A percentile compares a stretch with the other conserved stretches of the same genome.
Conservation (phyloP, 1,140 invertebrate genomes). For the Protaetia brevitarsis region DNA sequence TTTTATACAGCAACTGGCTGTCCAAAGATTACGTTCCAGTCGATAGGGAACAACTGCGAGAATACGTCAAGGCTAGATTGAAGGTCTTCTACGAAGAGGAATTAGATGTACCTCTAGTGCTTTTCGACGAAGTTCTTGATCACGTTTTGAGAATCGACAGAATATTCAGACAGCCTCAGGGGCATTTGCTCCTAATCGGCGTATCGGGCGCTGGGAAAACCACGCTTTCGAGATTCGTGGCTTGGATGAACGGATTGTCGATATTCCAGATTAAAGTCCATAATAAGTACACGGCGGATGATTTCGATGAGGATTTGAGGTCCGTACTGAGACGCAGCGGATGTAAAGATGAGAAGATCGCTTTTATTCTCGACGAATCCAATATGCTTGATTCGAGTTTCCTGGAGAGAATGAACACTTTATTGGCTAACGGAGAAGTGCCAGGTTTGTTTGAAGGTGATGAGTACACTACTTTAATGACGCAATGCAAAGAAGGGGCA, state of each 20-base stretch:
- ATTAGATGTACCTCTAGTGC: constrained; percentile 93
- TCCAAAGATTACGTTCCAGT: constrained; percentile 98
- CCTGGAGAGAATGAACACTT: constrained; percentile 98
- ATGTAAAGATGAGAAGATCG: constrained; percentile 98
- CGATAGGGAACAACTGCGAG: constrained; percentile 88
- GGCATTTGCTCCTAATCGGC: constrained; percentile 94
- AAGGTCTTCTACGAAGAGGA: constrained; percentile 99
- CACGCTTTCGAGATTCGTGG: constrained; percentile 96
- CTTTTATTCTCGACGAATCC: constrained; percentile 98
- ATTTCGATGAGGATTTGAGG: constrained; percentile 98
- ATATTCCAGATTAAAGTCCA: constrained; percentile 99
- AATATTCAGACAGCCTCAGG: constrained; percentile 96
- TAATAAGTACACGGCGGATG: constrained; percentile 97
- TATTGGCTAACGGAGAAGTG: constrained; percentile 98
- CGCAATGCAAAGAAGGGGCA: constrained; percentile 98
- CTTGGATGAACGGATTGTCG: constrained; percentile 99
- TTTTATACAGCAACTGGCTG: constrained; percentile 98
- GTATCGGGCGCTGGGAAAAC: constrained; percentile 98
- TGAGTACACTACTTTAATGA: constrained; percentile 98
- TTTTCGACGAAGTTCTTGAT: constrained; percentile 98
- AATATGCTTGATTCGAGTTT: constrained; percentile 99
- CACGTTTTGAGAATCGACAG: constrained; percentile 98
- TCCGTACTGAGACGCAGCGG: constrained; percentile 90
- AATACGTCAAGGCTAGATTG: constrained; percentile 94
- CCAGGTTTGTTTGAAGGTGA: constrained; percentile 92